These are phyloP conservation scores for Aphis gossypii DNA, from an alignment of 1,140 invertebrate genomes.

Conservation along the genomic window DNA sequence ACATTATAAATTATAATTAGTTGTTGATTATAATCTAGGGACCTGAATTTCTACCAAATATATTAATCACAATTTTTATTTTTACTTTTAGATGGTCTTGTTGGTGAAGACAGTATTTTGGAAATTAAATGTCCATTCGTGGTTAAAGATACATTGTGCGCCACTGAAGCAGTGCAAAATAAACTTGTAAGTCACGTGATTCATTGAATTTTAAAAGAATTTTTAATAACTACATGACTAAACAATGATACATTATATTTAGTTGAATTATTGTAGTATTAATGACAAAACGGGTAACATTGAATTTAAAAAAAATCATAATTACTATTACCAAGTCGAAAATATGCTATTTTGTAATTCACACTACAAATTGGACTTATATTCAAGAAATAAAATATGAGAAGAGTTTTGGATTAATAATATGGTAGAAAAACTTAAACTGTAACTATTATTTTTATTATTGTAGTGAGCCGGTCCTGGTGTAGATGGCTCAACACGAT, in stretches of 20 bases:
- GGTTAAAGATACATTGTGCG: background rate
- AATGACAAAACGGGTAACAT: background rate
- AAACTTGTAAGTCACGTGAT: background rate
- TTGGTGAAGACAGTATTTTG: background rate
- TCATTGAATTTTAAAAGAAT: background rate
- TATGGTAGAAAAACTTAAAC: background rate
- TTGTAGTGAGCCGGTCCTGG: too few relatives aligned
- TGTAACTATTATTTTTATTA: background rate
- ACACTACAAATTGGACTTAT: background rate
- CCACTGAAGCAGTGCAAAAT: constrained; percentile 11
- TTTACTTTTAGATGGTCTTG: constrained; percentile 18
- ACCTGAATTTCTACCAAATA: too few relatives aligned
- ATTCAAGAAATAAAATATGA: background rate
- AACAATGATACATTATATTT: background rate
- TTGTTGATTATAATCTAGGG: background rate
- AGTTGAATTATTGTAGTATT: background rate
- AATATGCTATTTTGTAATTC: background rate
- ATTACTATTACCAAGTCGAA: constrained; percentile 13
- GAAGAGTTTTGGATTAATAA: background rate
- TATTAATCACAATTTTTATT: background rate
- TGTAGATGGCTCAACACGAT: too few relatives aligned
- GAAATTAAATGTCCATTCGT: constrained; percentile 43
- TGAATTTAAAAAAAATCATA: background rate
- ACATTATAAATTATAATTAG: background rate
- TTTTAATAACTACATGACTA: too few relatives aligned